Conservation (phyloP, 2,888 invertebrate genomes). For the Rhamphomyia laevipes region DNA sequence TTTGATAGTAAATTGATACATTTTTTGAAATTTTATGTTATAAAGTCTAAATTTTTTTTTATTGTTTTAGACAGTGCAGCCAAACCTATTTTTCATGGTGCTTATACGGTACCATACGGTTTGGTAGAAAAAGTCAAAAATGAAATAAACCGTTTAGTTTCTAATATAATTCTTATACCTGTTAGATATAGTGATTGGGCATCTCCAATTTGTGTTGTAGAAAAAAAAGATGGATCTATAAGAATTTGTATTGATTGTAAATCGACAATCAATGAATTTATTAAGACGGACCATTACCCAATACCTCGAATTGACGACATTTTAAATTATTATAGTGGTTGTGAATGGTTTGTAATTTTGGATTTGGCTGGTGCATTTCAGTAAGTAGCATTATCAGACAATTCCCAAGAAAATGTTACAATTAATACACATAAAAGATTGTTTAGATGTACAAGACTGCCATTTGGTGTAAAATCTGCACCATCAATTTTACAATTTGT, state of each 20-base stretch:
- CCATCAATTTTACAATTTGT: slow-evolving; percentile 2
- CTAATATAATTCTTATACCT: slow-evolving; percentile 14
- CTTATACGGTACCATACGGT: slow-evolving; percentile 6
- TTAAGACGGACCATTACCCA: slow-evolving; percentile 20
- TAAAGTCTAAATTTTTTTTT: too few relatives aligned
- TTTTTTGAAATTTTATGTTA: too few relatives aligned
- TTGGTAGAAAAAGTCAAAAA: slow-evolving; percentile 10
- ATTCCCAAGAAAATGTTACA: slow-evolving; percentile 15
- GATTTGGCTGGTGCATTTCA: slow-evolving; percentile 18
- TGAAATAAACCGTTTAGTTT: slow-evolving; percentile 6
- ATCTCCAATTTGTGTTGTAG: slow-evolving; percentile 23
- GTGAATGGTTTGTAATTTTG: slow-evolving; percentile 12
- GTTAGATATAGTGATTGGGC: slow-evolving; percentile 20
- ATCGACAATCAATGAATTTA: slow-evolving; percentile 15
- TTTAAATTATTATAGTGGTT: slow-evolving; percentile 14
- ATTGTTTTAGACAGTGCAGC: too few relatives aligned
- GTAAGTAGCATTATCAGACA: slow-evolving; percentile 14
- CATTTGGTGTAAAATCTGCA: slow-evolving; percentile 3
- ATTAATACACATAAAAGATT: slow-evolving; percentile 16
- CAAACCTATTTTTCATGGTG: slow-evolving; percentile 11
- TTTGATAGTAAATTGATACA: too few relatives aligned
- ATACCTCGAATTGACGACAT: slow-evolving; percentile 15
- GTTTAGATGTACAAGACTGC: slow-evolving; percentile 6
- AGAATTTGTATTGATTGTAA: slow-evolving; percentile 27
- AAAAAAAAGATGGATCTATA: slow-evolving; percentile 16